Conservation (phyloP, 53 echinoderm and acorn worm species). For the Echinometra lucunter region DNA sequence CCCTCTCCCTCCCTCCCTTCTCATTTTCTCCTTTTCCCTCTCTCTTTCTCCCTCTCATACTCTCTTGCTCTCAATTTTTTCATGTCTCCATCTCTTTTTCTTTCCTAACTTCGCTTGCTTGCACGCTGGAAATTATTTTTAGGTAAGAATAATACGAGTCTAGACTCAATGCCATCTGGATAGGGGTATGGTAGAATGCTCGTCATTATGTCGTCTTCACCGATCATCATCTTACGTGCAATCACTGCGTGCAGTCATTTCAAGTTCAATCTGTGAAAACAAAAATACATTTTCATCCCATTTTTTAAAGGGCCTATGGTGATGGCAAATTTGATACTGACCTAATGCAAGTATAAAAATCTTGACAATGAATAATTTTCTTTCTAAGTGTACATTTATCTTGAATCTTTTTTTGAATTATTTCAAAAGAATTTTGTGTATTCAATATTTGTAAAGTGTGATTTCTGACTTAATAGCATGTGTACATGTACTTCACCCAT, state of each 20-base stretch:
- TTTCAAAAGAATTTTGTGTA: too few relatives aligned
- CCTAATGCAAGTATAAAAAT: neutral
- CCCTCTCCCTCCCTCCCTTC: neutral
- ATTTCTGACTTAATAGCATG: too few relatives aligned
- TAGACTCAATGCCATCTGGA: constrained; percentile 44
- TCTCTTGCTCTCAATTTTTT: neutral
- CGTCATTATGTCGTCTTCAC: neutral
- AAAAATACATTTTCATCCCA: neutral
- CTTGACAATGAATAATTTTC: too few relatives aligned
- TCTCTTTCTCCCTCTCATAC: neutral
- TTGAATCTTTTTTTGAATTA: too few relatives aligned
- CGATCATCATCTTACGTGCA: neutral
- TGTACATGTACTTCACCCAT: too few relatives aligned
- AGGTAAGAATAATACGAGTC: constrained; percentile 50
- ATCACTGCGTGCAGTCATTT: neutral
- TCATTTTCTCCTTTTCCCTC: neutral
- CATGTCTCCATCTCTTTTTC: neutral
- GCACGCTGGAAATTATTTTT: constrained; percentile 32
- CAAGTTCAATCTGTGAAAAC: neutral
- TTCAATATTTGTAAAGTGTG: too few relatives aligned
- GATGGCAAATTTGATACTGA: too few relatives aligned
- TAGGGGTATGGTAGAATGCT: constrained; percentile 13
- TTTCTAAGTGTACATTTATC: too few relatives aligned
- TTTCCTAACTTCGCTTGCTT: constrained; percentile 6
- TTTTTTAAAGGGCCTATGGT: neutral